Base-by-base conservation (phyloP, 2,113 vertebrate genomes). In the Scartelaos histophorus region DNA sequence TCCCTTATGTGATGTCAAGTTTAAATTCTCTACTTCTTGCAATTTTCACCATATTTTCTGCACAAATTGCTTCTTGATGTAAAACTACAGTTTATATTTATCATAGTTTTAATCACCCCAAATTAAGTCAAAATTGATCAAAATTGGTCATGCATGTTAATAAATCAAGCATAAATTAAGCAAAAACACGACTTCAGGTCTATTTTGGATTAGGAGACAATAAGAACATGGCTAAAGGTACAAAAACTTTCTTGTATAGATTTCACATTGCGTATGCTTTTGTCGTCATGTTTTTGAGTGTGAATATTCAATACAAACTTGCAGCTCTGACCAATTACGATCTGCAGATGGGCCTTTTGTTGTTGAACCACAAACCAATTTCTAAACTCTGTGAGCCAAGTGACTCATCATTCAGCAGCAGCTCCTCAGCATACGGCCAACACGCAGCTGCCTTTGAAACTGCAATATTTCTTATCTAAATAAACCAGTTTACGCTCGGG, bases 291-390 rank as follows among this genome's bases (percentile, higher is more conserved):
- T 66, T 58, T 22, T 75, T 70, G 60, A 65, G 54, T 22, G 66
- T 19, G 15, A 5, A 51, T 61, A 24, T 57, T 12, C 17, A 21
- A 21, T 57, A 13, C 54, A 79, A 82, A 85, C 78, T 81, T 78
- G 70, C 38, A 65, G 74, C 74, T 78, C 72, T 73, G 70, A 81
- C 85, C 76, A 85, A 85, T 86, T 82, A 85, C 72, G 47, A 66
- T 22, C 29, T 74, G 71, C 67, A 74, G 74, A 83, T 76, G 67
- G 70, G 73, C 46, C 86, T 86, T 89, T 91, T 91, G 87, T 90
- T 80, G 67, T 69, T 80, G 71, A 64, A 78, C 73, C 69, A 88
- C 89, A 84, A 90, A 88, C 88, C 90, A 91, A 91, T 90, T 90
- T 91, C 84, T 83, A 66, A 80, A 88, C 78, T 86, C 84, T 82